phyloP scores from a whole-genome alignment of 2,113 vertebrate species.

The Trematocara zebra region DNA sequence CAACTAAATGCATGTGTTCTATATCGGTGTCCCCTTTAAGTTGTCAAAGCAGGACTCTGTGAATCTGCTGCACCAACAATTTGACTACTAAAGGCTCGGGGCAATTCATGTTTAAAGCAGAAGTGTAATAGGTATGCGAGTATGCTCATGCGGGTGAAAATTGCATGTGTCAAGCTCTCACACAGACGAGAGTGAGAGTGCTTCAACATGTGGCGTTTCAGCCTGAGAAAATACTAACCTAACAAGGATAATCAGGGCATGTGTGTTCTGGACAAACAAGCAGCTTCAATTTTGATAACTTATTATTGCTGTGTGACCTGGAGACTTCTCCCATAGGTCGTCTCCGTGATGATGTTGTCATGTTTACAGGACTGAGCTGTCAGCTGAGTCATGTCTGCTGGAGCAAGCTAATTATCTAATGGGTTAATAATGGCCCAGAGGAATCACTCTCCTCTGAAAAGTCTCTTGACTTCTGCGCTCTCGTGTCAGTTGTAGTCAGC shows the following conservation, averaged over 20 bases:
- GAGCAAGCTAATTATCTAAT: slow-evolving; percentile 48
- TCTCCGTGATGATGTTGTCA: not conserved
- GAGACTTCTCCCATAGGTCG: not conserved
- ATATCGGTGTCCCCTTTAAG: slow-evolving; percentile 4
- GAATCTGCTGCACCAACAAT: slow-evolving; percentile 1
- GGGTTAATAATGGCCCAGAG: slow-evolving; percentile 42
- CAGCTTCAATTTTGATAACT: not conserved
- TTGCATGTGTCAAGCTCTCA: not conserved
- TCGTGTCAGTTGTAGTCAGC: slow-evolving; percentile 16
- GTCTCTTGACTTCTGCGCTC: slow-evolving; percentile 9
- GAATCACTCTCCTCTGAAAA: not conserved
- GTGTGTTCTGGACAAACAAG: not conserved
- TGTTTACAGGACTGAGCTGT: slow-evolving; percentile 14
- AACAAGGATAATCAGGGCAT: not conserved
- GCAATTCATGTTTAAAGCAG: not conserved
- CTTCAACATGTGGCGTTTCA: not conserved
- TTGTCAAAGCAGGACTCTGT: slow-evolving; percentile 14
- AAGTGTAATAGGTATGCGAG: not conserved
- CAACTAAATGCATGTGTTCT: not conserved
- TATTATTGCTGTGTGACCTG: not conserved
- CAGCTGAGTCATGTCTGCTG: not conserved
- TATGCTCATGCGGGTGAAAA: not conserved
- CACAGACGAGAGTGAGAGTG: not conserved
- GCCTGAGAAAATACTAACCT: not conserved
- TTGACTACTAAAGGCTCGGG: not conserved